These are phyloP conservation scores for Bathynomus jamesi DNA, from an alignment of 1,140 invertebrate species.

Conservation along the genomic window DNA sequence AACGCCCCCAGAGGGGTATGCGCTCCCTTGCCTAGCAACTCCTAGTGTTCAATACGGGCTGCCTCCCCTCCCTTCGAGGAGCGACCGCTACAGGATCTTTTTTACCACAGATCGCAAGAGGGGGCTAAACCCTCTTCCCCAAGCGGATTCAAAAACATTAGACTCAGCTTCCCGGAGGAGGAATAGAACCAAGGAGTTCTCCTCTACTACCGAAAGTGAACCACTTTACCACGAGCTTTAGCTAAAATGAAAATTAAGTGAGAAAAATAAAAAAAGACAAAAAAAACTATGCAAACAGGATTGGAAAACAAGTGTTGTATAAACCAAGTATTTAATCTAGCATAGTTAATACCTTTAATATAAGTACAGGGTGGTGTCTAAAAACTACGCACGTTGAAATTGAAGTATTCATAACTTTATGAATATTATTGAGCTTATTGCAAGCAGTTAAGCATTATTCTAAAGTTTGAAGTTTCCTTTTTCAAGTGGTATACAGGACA, in stretches of 20 bases:
- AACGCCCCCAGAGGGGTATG: conserved; percentile 22
- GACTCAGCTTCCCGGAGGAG: background rate
- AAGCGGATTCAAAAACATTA: background rate
- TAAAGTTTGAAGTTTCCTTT: no score
- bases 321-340: no score
- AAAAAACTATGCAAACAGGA: no score
- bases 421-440: no score
- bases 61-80: conserved; percentile 25
- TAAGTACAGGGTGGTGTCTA: no score
- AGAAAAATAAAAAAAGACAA: no score
- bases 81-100: conserved; percentile 29
- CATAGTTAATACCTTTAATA: no score
- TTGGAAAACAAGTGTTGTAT: no score
- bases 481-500: no score
- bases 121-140: background rate
- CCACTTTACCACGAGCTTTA: background rate
- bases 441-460: no score
- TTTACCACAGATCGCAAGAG: conserved; percentile 26
- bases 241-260: background rate
- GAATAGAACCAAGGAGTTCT: background rate
- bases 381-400: no score
- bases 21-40: conserved; percentile 12
- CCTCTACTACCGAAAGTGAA: background rate
- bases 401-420: no score
- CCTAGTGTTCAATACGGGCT: conserved; percentile 13